These are phyloP conservation scores for Dasypolia templi DNA, from an alignment of 2,888 invertebrate species.

Conservation along the genomic window DNA sequence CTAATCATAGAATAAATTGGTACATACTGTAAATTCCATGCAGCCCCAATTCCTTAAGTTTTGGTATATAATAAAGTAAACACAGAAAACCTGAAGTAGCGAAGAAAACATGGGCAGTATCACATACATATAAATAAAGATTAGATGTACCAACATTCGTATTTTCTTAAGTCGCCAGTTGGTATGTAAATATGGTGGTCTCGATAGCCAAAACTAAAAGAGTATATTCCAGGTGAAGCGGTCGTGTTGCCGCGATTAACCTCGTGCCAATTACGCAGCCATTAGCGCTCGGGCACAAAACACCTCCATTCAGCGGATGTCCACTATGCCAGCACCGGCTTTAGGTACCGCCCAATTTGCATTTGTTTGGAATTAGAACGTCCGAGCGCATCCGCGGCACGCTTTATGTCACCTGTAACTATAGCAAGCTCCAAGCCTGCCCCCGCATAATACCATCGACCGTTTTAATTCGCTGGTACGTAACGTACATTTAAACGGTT, in stretches of 20 bases:
- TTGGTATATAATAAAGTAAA: background rate
- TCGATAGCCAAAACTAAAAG: conserved; percentile 71
- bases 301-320: conserved; percentile 85
- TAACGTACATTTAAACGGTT: conserved; percentile 69
- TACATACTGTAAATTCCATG: background rate
- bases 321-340: conserved; percentile 74
- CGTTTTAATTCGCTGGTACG: conserved; percentile 74
- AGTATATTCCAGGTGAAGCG: conserved; percentile 63
- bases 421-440: conserved; percentile 34
- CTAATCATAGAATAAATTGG: conserved; percentile 2
- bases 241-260: conserved; percentile 77
- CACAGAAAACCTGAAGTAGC: background rate
- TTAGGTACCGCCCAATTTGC: conserved; percentile 81
- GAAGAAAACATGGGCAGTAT: background rate
- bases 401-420: conserved; percentile 80
- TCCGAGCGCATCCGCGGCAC: conserved; percentile 70
- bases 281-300: conserved; percentile 87
- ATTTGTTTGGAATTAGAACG: conserved; percentile 87
- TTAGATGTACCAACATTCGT: background rate
- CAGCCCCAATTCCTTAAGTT: background rate
- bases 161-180: background rate
- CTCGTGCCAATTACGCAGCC: conserved; percentile 87
- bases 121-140: background rate
- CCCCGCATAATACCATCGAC: conserved; percentile 68
- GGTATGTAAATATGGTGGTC: conserved; percentile 33